These are phyloP conservation scores for Protophormia terraenovae DNA, from an alignment of 2,888 invertebrate species.

Conservation along the genomic window DNA sequence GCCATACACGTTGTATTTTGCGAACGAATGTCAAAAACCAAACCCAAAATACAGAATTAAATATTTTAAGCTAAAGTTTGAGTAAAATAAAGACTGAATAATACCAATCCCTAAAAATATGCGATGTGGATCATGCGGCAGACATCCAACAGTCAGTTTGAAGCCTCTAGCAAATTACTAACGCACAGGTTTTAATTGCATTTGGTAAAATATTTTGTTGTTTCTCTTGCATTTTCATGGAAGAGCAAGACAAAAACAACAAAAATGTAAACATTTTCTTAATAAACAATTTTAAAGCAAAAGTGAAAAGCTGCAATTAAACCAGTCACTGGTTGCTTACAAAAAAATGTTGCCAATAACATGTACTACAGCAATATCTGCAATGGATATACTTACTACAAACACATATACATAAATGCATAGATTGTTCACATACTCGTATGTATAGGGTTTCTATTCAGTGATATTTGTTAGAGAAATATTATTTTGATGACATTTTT, in stretches of 20 bases:
- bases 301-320: conserved; percentile 80
- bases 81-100: background rate
- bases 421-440: background rate
- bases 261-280: conserved; percentile 13
- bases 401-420: background rate
- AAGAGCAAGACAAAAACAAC: conserved; percentile 18
- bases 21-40: conserved; percentile 37
- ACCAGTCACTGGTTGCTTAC: conserved; percentile 73
- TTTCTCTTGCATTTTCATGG: conserved; percentile 22
- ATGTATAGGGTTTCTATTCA: background rate
- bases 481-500: background rate
- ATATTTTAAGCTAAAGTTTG: conserved; percentile 10
- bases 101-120: conserved; percentile 55
- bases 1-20: background rate
- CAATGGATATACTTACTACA: conserved; percentile 6
- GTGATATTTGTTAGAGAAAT: background rate
- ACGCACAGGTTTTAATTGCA: conserved; percentile 56
- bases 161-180: conserved; percentile 47
- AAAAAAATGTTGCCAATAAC: conserved; percentile 49
- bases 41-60: conserved; percentile 30
- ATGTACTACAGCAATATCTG: conserved; percentile 39
- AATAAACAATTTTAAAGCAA: conserved; percentile 67
- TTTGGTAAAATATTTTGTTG: conserved; percentile 36
- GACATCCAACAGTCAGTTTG: conserved; percentile 34
- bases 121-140: conserved; percentile 40